phyloP scores from a whole-genome alignment of 2,888 invertebrate genomes.

The Celastrina argiolus region DNA sequence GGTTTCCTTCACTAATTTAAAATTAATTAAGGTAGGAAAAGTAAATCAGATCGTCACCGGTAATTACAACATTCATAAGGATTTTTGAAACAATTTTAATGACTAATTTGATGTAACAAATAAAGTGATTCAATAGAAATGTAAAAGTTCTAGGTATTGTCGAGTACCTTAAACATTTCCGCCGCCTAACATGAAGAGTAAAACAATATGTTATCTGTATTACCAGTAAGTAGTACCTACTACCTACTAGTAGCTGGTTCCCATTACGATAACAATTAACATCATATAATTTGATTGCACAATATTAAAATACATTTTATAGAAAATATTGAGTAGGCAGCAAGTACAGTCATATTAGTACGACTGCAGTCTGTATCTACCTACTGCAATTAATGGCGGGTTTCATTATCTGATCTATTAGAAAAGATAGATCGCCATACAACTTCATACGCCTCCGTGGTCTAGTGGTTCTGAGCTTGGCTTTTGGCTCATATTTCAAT shows the following conservation, averaged over 20 bases:
- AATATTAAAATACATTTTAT: neutral
- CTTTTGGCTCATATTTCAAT: no score
- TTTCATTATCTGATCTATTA: no score
- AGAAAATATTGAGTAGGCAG: no score
- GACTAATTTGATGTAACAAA: neutral
- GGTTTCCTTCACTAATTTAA: neutral
- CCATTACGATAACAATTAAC: neutral
- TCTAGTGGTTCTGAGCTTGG: no score
- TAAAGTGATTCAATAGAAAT: neutral
- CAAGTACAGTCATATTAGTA: no score
- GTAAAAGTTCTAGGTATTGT: neutral
- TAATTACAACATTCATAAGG: neutral
- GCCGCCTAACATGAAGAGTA: neutral
- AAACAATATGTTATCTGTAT: neutral
- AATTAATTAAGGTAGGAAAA: neutral
- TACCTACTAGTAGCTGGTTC: neutral
- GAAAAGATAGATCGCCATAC: no score
- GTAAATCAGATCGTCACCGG: neutral
- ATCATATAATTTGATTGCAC: neutral
- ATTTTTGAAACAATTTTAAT: neutral
- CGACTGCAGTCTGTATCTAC: no score
- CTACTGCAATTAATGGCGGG: no score
- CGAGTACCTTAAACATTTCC: neutral
- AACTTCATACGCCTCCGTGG: no score
- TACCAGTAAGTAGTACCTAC: neutral